Evolutionary conservation across 2,113 vertebrate species (phyloP), one percentile per base, ranked within the genome.

Genomic region (Sinocyclocheilus anshuiensis): DNA sequence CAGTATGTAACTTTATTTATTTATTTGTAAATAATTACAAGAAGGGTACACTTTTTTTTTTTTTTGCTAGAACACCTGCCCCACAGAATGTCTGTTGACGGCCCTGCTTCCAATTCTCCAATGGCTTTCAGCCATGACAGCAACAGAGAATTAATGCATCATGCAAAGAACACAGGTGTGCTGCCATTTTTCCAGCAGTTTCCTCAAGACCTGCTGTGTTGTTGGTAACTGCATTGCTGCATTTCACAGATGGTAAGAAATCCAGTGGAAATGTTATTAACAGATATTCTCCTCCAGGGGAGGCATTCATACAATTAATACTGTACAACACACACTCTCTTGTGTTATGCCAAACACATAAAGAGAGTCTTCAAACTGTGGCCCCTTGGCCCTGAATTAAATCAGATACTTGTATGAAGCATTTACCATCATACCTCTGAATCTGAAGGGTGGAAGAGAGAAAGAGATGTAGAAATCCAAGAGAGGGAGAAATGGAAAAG

Each of bases 341-440:
- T n/a, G n/a, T n/a, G n/a, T n/a, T n/a, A 85, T 83, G 82, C 74
- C 75, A 84, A 83, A 76, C 65, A 77, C 88, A 85, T 77, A 72
- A 89, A 61, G n/a, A 84, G 33, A 81, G 33, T 63, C 45, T 84
- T 76, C 50, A 83, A 83, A 48, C 80, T 69, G 45, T 85, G 78
- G 24, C 53, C 57, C 83, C 12, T 86, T 81, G 63, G 74, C 84
- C 86, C 87, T 81, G 84, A 81, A 71, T 88, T 89, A 45, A 87
- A 85, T 79, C n/a, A 82, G 74, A 78, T 63, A 82, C 53, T 78
- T 87, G 53, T 81, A 45, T 63, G 50, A 63, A 63, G 78, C 74
- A 63, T 77, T 82, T 71, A 33, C 63, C 65, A 33, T 78, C 65
- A 74, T 79, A 81, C 20, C 59, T 83, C 24, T 69, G 80, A 76